These are phyloP conservation scores for Euphydryas editha DNA, from an alignment of 2,888 invertebrate species.

Conservation along the genomic window DNA sequence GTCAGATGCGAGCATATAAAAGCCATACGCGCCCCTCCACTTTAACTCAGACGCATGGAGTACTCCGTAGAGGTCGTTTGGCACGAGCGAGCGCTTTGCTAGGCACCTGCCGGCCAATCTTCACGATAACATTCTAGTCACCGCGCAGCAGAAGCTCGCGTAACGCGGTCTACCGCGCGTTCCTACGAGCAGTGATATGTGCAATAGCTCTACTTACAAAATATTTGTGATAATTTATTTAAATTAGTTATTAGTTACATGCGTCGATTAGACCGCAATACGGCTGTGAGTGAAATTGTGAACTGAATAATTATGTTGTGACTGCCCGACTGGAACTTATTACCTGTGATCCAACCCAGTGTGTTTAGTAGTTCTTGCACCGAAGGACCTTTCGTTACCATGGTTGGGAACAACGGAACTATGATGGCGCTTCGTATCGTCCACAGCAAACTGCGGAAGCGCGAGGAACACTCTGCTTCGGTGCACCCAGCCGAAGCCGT, in stretches of 20 bases:
- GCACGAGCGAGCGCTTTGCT: constrained; percentile 85
- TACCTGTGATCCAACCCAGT: constrained; percentile 79
- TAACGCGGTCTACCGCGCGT: constrained; percentile 80
- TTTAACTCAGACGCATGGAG: constrained; percentile 84
- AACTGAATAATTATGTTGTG: constrained; percentile 79
- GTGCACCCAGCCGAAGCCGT: constrained; percentile 88
- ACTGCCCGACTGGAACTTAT: constrained; percentile 81
- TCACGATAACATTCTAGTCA: constrained; percentile 82
- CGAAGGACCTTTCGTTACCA: constrained; percentile 80
- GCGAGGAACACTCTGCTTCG: constrained; percentile 90
- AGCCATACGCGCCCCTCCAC: constrained; percentile 75
- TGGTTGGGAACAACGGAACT: constrained; percentile 94
- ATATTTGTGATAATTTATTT: constrained; percentile 82
- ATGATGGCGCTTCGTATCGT: constrained; percentile 95
- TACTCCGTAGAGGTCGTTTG: constrained; percentile 85
- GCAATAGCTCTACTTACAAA: constrained; percentile 80
- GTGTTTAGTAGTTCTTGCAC: constrained; percentile 77
- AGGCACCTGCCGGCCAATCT: constrained; percentile 84
- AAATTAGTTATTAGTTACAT: constrained; percentile 77
- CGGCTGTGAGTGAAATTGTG: constrained; percentile 83
- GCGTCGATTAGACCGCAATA: constrained; percentile 70
- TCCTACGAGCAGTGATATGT: constrained; percentile 83
- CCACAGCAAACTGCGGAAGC: constrained; percentile 94
- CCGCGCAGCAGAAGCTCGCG: constrained; percentile 79
- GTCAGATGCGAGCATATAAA: constrained; percentile 77